Evolutionary conservation across 2,888 invertebrate species (phyloP), one percentile per base, ranked within the genome.

Genomic region (Hirtodrosophila confusa): DNA sequence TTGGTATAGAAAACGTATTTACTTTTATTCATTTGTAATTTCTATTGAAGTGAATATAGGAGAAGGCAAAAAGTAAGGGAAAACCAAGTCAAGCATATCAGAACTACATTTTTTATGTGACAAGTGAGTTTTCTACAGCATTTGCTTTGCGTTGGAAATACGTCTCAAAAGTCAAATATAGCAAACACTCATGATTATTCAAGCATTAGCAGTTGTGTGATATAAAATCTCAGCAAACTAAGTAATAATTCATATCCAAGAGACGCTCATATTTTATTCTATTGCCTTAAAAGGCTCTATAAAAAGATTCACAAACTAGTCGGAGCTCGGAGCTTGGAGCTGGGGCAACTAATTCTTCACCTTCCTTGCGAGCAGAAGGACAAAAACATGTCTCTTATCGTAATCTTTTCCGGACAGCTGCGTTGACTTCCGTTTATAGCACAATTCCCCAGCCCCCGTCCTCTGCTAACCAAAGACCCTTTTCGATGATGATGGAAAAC

Each of bases 381-480:
- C 48, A 68, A 71, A 76, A 69, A 36, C 61, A 61, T 66, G 76
- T 57, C 66, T 69, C 87, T 87, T 82, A 82, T 87, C 82, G 85
- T 85, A 82, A 82, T 87, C 85, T 87, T 80, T 78, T 85, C 78
- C 86, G 87, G 78, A 70, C 87, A 80, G 84, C 84, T 86, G 87
- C 78, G 80, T 69, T 69, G 78, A 80, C 87, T 82, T 84, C 85
- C 85, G 87, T 57, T 72, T 68, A 70, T 56, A 50, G 64, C 68
- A 70, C 51, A 74, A 33, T 56, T 60, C 78, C 44, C 43, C 23
- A 27, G 48, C 41, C 51, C 12, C n/a, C 11, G 6, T 36, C 6
- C 6, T 7, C 23, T 44, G 17, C 44, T 3, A 12, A 9, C 11
- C 12, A 39, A 12, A 77, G 73, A 79, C 83, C 84, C 74, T 74